phyloP scores from a whole-genome alignment of 2,113 vertebrate genomes.

The Acanthochromis polyacanthus region DNA sequence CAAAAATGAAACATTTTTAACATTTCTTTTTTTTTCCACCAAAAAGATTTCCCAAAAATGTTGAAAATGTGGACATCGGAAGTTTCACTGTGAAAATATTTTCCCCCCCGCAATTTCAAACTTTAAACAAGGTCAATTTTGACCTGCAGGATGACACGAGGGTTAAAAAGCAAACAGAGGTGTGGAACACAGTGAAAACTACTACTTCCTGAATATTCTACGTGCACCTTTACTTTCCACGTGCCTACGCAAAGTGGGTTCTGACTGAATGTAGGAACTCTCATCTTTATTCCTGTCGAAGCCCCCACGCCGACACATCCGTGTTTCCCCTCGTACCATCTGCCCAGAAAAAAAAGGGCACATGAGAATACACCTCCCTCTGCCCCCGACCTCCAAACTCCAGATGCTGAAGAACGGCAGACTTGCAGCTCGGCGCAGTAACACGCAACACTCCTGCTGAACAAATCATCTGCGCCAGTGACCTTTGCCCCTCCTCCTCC shows the following conservation, averaged over 20 bases:
- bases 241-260: constrained; percentile 60
- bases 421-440: constrained; percentile 17
- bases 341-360: constrained; percentile 73
- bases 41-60: too few species aligned
- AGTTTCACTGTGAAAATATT: too few species aligned
- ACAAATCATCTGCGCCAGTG: constrained; percentile 77
- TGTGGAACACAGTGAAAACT: too few species aligned
- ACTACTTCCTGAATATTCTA: constrained; percentile 69
- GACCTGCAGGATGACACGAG: too few species aligned
- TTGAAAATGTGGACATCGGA: too few species aligned
- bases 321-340: constrained; percentile 76
- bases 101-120: too few species aligned
- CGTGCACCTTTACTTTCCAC: constrained; percentile 68
- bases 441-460: constrained; percentile 61
- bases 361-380: constrained; percentile 59
- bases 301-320: constrained; percentile 61
- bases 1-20: too few species aligned
- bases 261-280: constrained; percentile 69
- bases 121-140: too few species aligned
- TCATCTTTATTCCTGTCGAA: constrained; percentile 56
- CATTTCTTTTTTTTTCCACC: too few species aligned
- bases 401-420: constrained; percentile 59
- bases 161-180: too few species aligned
- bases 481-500: constrained; percentile 74
- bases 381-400: constrained; percentile 50